Base-by-base conservation (phyloP, 2,113 vertebrate species). In the Tetraodon nigroviridis region DNA sequence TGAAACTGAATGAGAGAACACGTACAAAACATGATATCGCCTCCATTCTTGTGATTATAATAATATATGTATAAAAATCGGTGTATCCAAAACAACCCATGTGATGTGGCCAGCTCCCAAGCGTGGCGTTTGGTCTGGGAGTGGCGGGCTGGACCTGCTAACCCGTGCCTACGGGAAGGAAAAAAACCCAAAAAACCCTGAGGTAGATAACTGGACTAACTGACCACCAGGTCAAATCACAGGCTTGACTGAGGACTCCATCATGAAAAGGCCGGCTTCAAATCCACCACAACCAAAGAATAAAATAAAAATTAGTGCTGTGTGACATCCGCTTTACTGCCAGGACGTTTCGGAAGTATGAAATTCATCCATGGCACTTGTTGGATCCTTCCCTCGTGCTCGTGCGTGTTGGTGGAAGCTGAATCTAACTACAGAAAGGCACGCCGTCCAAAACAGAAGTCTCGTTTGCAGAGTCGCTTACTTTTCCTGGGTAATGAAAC, bases 181-280 rank as follows among this genome's bases (percentile, higher is more conserved):
- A 90, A 89, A 90, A 93, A n/a, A n/a, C n/a, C n/a, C n/a, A n/a
- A 95, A 91, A 75, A 94, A 92, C 90, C 93, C 92, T 96, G 95
- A 98, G 95, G 95, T 98, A 98, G 95, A 96, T 95, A 94, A 93
- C 90, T 93, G 93, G 94, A 95, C 93, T 91, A 88, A 90, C 88
- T 87, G 92, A 92, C 92, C 93, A 94, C 91, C 93, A 95, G 94
- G 92, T 92, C 89, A 89, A 93, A 94, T 93, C 91, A 93, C 92
- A 87, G 81, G 93, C 93, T 93, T 69, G 68, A 87, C 93, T 90
- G 92, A 93, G 92, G 92, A 93, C 93, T 92, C 92, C 89, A 90
- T 87, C 92, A 92, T 93, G 82, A 90, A 87, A 90, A 89, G 89
- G 88, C 55, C 82, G 90, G 91, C 89, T 86, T 84, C 84, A 65